Conservation (phyloP, 2,797 vertebrate genomes). For the Enteromius viviparus region DNA sequence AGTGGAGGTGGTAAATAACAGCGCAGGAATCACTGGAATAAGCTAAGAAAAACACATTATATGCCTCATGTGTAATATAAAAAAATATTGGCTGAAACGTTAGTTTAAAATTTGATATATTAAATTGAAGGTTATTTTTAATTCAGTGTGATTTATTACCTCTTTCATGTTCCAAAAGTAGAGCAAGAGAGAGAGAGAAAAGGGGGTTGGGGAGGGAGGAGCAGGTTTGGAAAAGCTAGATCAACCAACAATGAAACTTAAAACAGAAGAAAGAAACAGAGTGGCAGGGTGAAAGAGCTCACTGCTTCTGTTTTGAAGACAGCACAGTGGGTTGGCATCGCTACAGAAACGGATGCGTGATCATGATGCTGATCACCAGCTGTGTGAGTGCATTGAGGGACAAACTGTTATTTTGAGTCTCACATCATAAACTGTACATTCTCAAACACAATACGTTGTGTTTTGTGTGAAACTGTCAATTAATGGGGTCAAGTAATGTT, state of each 20-base stretch:
- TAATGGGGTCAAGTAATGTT: too few relatives aligned
- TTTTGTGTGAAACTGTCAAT: not conserved
- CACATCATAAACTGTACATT: constrained; percentile 8
- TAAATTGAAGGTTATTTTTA: constrained; percentile 3
- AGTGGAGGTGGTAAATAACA: not conserved
- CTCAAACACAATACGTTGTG: constrained; percentile 5
- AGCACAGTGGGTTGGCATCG: constrained; percentile 65
- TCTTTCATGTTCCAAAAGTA: not conserved
- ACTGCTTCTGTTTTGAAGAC: constrained; percentile 34
- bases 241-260: not conserved
- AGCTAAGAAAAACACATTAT: not conserved
- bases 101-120: not conserved
- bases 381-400: constrained; percentile 60
- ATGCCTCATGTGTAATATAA: not conserved
- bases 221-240: not conserved
- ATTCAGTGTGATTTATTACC: not conserved
- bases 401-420: constrained; percentile 53
- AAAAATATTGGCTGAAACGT: not conserved
- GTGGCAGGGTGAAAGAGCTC: not conserved
- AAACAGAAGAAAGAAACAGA: not conserved
- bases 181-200: not conserved
- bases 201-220: not conserved
- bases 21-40: not conserved
- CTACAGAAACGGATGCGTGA: constrained; percentile 72
- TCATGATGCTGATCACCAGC: constrained; percentile 70